Evolutionary conservation across 2,113 vertebrate genomes (phyloP), one percentile per base, ranked within the genome.

Genomic region (Pandion haliaetus): DNA sequence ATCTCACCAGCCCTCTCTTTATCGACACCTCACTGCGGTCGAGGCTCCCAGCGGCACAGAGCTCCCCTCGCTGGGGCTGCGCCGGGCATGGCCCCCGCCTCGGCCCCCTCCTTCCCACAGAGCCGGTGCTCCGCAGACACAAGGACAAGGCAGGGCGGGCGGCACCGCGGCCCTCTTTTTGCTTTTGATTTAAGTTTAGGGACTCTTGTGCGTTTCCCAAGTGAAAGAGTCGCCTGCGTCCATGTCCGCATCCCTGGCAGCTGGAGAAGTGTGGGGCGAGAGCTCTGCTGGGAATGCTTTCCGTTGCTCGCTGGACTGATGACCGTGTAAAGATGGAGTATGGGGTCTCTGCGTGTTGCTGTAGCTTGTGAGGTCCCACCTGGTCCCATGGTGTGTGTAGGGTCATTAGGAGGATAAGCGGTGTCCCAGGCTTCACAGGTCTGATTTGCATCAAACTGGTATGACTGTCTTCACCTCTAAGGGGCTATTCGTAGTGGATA

Each of bases 11-110:
- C 80, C 76, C 47, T 32, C 29, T 34, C 13, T 29, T 36, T 4
- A 6, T 12, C 6, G 6, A 17, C 2, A 3, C 3, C 8, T 34
- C 1, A 0, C 25, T n/a, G 47, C 0, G 2, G 47, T 8, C 6
- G 3, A n/a, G 62, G 50, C 45, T 79, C 50, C 38, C 62, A 23
- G 79, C 50, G 62, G 74, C 14, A 2, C 66, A 6, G 81, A 31
- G 62, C 71, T 52, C 25, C 69, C 61, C 44, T 18, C 2, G 3
- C 21, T 3, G 8, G 66, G 47, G 74, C 90, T 80, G 81, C 2
- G 10, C 70, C 8, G 31, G 26, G 26, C 77, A 50, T 3, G 29
- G 26, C 8, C 42, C 57, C 65, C 6, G 3, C 50, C 52, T 42
- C 34, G 38, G 44, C 59, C 42, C 59, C 23, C 10, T 31, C 17